Percentiles rank a stretch among this genome's conserved stretches.
Conservation (phyloP, 2,888 invertebrate species). For the Lasioglossum morio region DNA sequence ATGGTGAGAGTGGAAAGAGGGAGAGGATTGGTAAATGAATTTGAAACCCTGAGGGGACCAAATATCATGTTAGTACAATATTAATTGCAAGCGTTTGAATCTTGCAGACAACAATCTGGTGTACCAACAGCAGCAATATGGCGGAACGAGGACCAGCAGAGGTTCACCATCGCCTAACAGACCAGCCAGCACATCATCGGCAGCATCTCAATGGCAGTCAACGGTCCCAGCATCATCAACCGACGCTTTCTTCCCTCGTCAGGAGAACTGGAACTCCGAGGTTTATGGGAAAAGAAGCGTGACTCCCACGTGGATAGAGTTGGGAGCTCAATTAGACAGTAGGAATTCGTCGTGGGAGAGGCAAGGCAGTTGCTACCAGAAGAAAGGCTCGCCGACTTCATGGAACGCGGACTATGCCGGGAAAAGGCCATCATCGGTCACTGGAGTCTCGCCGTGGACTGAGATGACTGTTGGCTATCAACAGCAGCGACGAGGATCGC, state of each 20-base stretch:
- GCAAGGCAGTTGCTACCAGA: constrained; percentile 75
- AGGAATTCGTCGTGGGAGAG: constrained; percentile 79
- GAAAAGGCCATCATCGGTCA: constrained; percentile 75
- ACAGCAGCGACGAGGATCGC: constrained; percentile 91
- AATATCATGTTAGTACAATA: too few species aligned
- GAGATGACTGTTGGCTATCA: constrained; percentile 79
- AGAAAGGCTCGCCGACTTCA: constrained; percentile 75
- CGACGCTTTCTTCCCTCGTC: constrained; percentile 64
- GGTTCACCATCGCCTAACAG: constrained; percentile 75
- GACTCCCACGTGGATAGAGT: constrained; percentile 80
- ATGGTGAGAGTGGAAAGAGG: too few species aligned
- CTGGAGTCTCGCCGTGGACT: constrained; percentile 75
- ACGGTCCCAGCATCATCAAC: constrained; percentile 50
- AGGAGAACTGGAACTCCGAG: constrained; percentile 75
- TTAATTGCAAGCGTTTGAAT: not conserved
- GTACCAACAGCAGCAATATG: constrained; percentile 74
- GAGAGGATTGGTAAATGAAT: too few species aligned
- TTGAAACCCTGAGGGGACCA: too few species aligned
- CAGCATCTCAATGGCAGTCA: constrained; percentile 75
- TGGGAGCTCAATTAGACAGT: constrained; percentile 76
- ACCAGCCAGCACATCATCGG: constrained; percentile 77
- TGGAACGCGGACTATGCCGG: constrained; percentile 78
- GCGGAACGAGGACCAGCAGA: constrained; percentile 68
- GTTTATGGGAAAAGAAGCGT: constrained; percentile 75
- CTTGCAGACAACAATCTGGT: constrained; percentile 57